Evolutionary conservation across 2,888 invertebrate species (phyloP), one percentile per base, ranked within the genome.

Genomic region (Drosophila yooni): DNA sequence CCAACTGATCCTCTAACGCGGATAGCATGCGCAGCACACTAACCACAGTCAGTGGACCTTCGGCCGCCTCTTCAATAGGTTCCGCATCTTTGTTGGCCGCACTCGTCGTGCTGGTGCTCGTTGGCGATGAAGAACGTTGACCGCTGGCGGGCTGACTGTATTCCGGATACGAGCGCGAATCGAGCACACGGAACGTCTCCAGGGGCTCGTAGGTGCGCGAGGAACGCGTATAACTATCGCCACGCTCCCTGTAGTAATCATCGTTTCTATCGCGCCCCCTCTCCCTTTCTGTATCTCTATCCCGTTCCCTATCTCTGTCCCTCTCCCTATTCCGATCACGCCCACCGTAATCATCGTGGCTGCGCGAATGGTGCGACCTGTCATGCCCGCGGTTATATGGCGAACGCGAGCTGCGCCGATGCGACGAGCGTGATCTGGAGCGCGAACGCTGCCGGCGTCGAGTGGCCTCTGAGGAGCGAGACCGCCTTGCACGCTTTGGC

Each of bases 1-100:
- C 97, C 57, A 98, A 93, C 88, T 96, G 96, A 81, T 96, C 96
- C 91, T 98, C 97, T 7, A 98, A 93, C 1, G 97, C 97, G 0
- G 97, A 96, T 0, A 98, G 94, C 75, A 97, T 94, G 43, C 97
- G 94, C 67, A 97, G 92, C 56, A 97, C 96, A 31, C 94, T 95
- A 3, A 96, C 95, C 10, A 96, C 94, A 29, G 94, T 94, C 11
- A 94, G 89, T 21, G 94, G 94, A 0, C 91, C 93, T 54, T 95
- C 94, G 66, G 53, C 38, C n/a, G 52, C 34, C n/a, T 46, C 66
- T 1, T 74, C 74, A 0, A 13, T 2, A 0, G 25, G n/a, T 0
- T 71, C 74, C 5, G 91, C 89, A 21, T 92, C 90, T 15, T 77
- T 83, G 48, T 4, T 29, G 5, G 38, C 31, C n/a, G 31, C 21